phyloP scores from a whole-genome alignment of 2,797 vertebrate genomes.

The Eleutherodactylus coqui region DNA sequence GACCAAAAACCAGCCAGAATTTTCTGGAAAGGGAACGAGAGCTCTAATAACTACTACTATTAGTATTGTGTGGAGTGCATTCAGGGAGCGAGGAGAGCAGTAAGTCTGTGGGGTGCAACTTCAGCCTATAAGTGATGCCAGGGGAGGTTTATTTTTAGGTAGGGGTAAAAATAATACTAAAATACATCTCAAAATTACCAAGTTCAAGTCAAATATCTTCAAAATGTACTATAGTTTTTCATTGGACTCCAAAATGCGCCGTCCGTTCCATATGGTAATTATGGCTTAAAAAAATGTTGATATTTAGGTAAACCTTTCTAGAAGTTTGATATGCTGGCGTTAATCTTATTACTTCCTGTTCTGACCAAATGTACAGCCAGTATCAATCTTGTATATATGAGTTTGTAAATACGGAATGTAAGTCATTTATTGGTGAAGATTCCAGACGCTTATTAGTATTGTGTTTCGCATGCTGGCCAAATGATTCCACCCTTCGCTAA shows the following conservation, averaged over 20 bases:
- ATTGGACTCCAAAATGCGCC: constrained; percentile 19
- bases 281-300: background rate
- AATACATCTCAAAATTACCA: background rate
- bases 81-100: too few species aligned
- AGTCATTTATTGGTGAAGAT: constrained; percentile 68
- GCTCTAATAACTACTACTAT: too few species aligned
- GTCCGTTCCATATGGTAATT: background rate
- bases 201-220: constrained; percentile 6
- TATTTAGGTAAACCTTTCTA: constrained; percentile 1
- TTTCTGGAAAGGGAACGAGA: too few species aligned
- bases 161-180: background rate
- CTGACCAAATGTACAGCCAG: constrained; percentile 69
- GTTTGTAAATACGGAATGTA: constrained; percentile 77
- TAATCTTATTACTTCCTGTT: constrained; percentile 33
- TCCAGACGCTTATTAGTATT: constrained; percentile 67
- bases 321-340: constrained; percentile 29
- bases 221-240: background rate
- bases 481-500: constrained; percentile 69
- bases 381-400: constrained; percentile 71
- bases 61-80: too few species aligned
- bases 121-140: too few species aligned
- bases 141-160: background rate
- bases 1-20: too few species aligned
- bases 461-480: constrained; percentile 74
- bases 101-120: too few species aligned